Evolutionary conservation across 2,888 invertebrate genomes (phyloP).

Genomic region (Eupelmus urozonus): DNA sequence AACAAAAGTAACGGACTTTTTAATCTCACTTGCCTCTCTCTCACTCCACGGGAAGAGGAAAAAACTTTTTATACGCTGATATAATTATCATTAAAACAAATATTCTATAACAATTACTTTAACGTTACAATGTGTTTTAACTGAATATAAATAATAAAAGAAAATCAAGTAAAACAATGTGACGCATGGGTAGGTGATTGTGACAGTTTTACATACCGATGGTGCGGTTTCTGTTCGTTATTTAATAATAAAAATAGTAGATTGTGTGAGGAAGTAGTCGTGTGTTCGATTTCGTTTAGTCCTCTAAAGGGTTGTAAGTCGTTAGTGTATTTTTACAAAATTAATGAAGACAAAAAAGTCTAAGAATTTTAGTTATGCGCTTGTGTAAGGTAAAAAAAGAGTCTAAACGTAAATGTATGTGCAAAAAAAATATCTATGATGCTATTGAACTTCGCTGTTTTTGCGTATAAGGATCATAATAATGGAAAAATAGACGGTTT

Average conservation of each 20-base stretch:
- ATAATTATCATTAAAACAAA: slow-evolving; percentile 51
- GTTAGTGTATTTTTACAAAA: slow-evolving; percentile 53
- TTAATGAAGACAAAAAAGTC: slow-evolving; percentile 24
- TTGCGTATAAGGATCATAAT: slow-evolving; percentile 38
- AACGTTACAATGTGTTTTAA: slow-evolving; percentile 55
- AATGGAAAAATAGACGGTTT: slow-evolving; percentile 21
- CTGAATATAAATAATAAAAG: slow-evolving; percentile 39
- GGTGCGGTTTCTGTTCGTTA: slow-evolving; percentile 54
- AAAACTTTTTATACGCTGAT: slow-evolving; percentile 59
- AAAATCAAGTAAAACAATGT: slow-evolving; percentile 32
- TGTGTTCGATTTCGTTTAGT: slow-evolving; percentile 43
- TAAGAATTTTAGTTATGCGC: slow-evolving; percentile 41
- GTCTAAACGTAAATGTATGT: slow-evolving; percentile 48
- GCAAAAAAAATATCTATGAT: slow-evolving; percentile 46
- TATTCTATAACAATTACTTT: slow-evolving; percentile 56
- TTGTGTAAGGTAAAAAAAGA: slow-evolving; percentile 27
- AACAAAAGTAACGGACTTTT: slow-evolving; percentile 56
- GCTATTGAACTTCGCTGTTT: slow-evolving; percentile 45
- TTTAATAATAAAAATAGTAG: slow-evolving; percentile 44
- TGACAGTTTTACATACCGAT: slow-evolving; percentile 58
- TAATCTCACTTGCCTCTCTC: slow-evolving; percentile 55
- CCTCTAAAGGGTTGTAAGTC: slow-evolving; percentile 16
- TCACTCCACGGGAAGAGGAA: slow-evolving; percentile 43
- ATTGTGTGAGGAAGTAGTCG: slow-evolving; percentile 33
- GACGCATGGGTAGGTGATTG: slow-evolving; percentile 57